phyloP scores from a whole-genome alignment of 2,888 invertebrate species.

The Caenorhabditis uteleia region DNA sequence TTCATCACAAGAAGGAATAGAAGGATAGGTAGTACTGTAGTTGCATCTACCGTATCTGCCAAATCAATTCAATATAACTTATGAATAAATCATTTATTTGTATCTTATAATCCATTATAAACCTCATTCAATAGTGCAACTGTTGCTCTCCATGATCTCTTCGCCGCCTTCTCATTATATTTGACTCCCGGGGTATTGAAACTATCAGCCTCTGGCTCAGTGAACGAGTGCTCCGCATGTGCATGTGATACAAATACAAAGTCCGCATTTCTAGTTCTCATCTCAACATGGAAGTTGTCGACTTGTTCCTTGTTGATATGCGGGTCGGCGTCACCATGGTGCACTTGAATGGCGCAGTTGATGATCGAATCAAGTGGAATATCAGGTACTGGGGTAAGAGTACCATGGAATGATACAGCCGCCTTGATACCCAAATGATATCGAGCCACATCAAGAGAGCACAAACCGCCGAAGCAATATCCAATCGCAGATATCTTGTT shows the following conservation, averaged over 20 bases:
- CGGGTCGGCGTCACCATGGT: constrained; percentile 61
- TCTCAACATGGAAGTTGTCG: constrained; percentile 49
- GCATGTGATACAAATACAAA: constrained; percentile 55
- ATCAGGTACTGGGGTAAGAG: constrained; percentile 55
- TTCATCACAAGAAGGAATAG: no score
- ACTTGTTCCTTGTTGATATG: constrained; percentile 50
- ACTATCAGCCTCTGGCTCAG: constrained; percentile 43
- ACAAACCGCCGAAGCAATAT: constrained; percentile 65
- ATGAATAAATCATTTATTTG: no score
- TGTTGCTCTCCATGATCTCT: constrained; percentile 49
- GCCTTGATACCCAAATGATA: constrained; percentile 40
- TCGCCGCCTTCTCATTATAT: constrained; percentile 48
- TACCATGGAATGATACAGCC: constrained; percentile 65
- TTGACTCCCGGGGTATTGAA: constrained; percentile 41
- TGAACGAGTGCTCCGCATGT: constrained; percentile 60
- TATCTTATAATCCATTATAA: no score
- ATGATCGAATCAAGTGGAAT: constrained; percentile 28
- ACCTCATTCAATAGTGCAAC: constrained; percentile 38
- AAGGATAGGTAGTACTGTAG: no score
- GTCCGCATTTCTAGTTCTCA: constrained; percentile 57
- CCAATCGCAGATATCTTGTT: constrained; percentile 55
- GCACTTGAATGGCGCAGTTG: constrained; percentile 48
- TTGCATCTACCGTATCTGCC: no score
- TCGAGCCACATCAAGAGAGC: constrained; percentile 61
- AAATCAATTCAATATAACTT: no score